A percentile compares a stretch with the other conserved stretches of the same genome.
These are phyloP conservation scores for Cepaea nemoralis DNA, from an alignment of 1,140 invertebrate species.

Conservation along the genomic window DNA sequence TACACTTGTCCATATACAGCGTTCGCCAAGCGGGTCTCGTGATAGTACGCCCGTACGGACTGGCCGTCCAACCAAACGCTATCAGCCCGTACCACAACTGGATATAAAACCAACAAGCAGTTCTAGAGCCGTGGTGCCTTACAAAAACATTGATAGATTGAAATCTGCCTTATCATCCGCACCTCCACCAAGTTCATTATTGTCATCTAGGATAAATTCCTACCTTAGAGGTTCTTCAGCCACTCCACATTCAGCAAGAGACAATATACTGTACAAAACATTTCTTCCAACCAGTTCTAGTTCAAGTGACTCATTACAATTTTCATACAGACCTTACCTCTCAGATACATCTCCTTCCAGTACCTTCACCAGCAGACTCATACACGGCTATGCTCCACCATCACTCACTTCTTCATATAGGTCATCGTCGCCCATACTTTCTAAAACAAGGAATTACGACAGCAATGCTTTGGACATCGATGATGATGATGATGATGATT, in stretches of 20 bases:
- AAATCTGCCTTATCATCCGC: constrained; percentile 1
- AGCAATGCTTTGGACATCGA: background rate
- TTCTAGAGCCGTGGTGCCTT: constrained; percentile 18
- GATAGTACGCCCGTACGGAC: background rate
- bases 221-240: constrained; percentile 31
- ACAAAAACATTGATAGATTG: background rate
- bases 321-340: constrained; percentile 17
- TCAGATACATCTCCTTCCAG: background rate
- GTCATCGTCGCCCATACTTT: background rate
- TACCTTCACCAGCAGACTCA: background rate
- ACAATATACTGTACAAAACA: background rate
- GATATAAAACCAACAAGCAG: background rate
- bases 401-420: background rate
- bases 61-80: constrained; percentile 26
- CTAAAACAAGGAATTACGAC: background rate
- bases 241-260: background rate
- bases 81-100: constrained; percentile 19
- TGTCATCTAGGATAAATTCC: constrained; percentile 18
- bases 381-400: background rate
- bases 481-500: constrained; percentile 20
- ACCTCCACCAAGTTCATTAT: constrained; percentile 17
- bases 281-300: constrained; percentile 2
- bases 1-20: constrained; percentile 12
- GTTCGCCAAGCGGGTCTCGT: constrained; percentile 1
- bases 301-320: background rate